Evolutionary conservation across 2,113 vertebrate genomes (phyloP), one percentile per base, ranked within the genome.

Genomic region (Sakesphorus luctuosus): DNA sequence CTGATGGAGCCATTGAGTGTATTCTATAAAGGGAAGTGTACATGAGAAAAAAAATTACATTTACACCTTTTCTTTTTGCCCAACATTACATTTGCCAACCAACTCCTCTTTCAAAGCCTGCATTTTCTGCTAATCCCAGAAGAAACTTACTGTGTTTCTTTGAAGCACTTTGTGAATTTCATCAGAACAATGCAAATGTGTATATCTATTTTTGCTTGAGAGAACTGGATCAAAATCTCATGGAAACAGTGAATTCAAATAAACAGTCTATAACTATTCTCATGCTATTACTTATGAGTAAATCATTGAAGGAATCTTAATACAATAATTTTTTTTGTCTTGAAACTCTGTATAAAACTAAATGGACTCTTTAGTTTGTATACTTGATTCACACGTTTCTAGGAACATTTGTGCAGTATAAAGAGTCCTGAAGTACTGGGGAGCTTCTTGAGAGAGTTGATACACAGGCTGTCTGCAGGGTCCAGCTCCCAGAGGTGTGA

Each of bases 51-150:
- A 80, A 13, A 12, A 2, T 18, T 66, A 10, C 24, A 46, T 19
- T 55, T 76, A 38, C 43, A 35, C 8, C 4, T 79, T 85, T 74
- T 49, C 26, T 49, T 83, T 84, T 61, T 35, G 6, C 33, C 87
- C 26, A 81, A 18, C 9, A 21, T 80, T 38, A 50, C 10, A 49
- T 84, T 61, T 88, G 20, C 40, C 33, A 68, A 13, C 4, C 9
- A 95, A 90, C 85, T 95, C 13, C 88, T 71, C 88, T 89, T 93
- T 94, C 87, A 87, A 98, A 97, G 24, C 88, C 94, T 89, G 85
- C 84, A 18, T 97, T 86, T 36, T 97, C 82, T 65, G 50, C 74
- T 89, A 65, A 97, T 84, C 52, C 86, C 89, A 52, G 89, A 90
- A 93, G 93, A 98, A 90, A 94, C 59, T 19, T 35, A 15, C 17